phyloP scores from a whole-genome alignment of 2,797 vertebrate genomes.

The Adrianichthys oophorus region DNA sequence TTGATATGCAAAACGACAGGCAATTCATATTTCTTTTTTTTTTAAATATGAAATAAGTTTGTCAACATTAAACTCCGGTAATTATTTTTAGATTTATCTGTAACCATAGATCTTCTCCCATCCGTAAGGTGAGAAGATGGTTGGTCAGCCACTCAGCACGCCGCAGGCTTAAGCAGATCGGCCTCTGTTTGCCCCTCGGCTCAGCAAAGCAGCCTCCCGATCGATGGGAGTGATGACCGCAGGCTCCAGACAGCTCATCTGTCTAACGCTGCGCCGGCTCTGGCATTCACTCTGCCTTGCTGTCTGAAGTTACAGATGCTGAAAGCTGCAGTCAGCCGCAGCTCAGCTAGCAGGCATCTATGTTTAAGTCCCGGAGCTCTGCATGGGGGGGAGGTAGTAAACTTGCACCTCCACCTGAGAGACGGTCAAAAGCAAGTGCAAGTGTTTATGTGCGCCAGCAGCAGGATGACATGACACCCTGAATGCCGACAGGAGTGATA shows the following conservation, averaged over 20 bases:
- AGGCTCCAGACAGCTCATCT: constrained; percentile 78
- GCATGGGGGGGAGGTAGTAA: constrained; percentile 45
- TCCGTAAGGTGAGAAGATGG: no score
- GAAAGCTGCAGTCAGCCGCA: constrained; percentile 68
- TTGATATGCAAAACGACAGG: no score
- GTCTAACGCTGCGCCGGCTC: constrained; percentile 64
- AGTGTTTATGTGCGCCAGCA: constrained; percentile 8
- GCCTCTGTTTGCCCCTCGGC: constrained; percentile 69
- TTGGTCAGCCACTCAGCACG: no score
- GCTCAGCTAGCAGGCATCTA: constrained; percentile 56
- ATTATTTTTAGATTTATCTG: no score
- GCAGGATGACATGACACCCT: constrained; percentile 3
- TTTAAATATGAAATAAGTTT: no score
- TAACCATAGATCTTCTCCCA: no score
- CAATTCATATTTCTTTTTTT: no score
- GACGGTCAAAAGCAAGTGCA: constrained; percentile 13
- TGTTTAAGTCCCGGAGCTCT: constrained; percentile 47
- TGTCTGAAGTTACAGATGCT: constrained; percentile 69
- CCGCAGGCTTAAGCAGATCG: constrained; percentile 10
- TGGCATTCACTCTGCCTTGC: constrained; percentile 58
- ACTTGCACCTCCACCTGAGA: constrained; percentile 23
- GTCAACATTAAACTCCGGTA: no score
- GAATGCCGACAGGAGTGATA: constrained; percentile 3
- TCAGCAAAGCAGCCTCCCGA: constrained; percentile 77
- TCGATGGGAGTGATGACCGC: constrained; percentile 76